A percentile compares a stretch with the other conserved stretches of the same genome.
Conservation (phyloP, 2,113 vertebrate species). For the Syngnathus floridae region DNA sequence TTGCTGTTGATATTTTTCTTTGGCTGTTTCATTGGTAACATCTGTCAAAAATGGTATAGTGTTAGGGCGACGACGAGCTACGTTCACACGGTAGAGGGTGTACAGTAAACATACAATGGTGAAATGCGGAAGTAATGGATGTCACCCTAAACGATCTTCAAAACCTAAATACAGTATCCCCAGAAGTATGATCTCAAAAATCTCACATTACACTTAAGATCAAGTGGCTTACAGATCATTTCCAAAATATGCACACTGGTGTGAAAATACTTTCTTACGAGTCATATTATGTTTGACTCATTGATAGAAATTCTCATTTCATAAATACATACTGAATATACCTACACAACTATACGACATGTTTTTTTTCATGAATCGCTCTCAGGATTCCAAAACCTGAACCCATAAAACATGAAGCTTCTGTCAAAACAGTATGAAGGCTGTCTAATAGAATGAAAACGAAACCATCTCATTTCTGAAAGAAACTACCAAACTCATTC, state of each 20-base stretch:
- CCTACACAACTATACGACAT: background rate
- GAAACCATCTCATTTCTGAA: conserved; percentile 11
- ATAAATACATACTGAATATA: too few species aligned
- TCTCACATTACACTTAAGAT: too few species aligned
- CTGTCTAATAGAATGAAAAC: background rate
- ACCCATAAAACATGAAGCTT: conserved; percentile 13
- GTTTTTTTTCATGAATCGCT: background rate
- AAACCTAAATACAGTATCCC: background rate
- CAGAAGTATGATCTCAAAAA: too few species aligned
- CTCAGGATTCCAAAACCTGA: conserved; percentile 7
- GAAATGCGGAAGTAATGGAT: background rate
- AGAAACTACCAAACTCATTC: conserved; percentile 2
- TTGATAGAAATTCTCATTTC: too few species aligned
- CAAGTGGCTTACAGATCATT: too few species aligned
- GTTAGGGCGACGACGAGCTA: background rate
- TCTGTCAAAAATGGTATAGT: conserved; percentile 18
- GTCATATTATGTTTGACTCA: too few species aligned
- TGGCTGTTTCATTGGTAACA: conserved; percentile 25
- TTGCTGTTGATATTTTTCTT: conserved; percentile 18
- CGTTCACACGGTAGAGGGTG: background rate
- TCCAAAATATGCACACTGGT: too few species aligned
- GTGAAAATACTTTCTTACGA: too few species aligned
- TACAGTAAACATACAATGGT: background rate
- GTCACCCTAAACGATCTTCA: background rate
- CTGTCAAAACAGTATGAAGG: conserved; percentile 4